These are phyloP conservation scores for Sebastes nivosus DNA, from an alignment of 2,797 vertebrate genomes.

Conservation along the genomic window DNA sequence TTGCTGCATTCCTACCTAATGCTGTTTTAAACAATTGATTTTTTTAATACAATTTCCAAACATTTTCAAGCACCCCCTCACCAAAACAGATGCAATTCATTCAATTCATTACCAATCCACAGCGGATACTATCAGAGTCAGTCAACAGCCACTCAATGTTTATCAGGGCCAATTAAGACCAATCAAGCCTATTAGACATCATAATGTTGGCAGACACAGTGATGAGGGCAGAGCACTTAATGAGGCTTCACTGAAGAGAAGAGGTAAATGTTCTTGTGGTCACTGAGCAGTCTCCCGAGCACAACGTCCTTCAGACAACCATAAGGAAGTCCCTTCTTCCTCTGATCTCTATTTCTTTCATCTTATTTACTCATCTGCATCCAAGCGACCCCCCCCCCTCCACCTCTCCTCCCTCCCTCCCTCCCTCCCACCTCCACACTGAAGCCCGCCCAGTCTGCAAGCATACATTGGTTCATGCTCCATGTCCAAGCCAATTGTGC, in stretches of 20 bases:
- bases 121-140: constrained; percentile 75
- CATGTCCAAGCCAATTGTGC: constrained; percentile 81
- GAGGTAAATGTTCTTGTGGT: constrained; percentile 58
- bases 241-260: constrained; percentile 66
- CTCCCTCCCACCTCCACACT: not conserved
- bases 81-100: constrained; percentile 68
- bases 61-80: constrained; percentile 40
- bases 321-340: constrained; percentile 12
- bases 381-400: not conserved
- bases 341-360: constrained; percentile 33
- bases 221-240: constrained; percentile 63
- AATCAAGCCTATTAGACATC: constrained; percentile 77
- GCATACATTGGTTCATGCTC: constrained; percentile 63
- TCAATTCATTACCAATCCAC: constrained; percentile 73
- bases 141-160: constrained; percentile 80
- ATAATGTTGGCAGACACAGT: constrained; percentile 70
- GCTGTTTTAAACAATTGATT: constrained; percentile 26
- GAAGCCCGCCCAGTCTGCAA: constrained; percentile 37
- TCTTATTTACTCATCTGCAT: constrained; percentile 52
- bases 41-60: constrained; percentile 44
- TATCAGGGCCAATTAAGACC: constrained; percentile 81
- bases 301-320: constrained; percentile 23
- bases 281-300: constrained; percentile 38
- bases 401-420: too few species aligned
- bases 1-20: too few species aligned